phyloP scores from a whole-genome alignment of 2,888 invertebrate genomes.

The Pollenia angustigena region DNA sequence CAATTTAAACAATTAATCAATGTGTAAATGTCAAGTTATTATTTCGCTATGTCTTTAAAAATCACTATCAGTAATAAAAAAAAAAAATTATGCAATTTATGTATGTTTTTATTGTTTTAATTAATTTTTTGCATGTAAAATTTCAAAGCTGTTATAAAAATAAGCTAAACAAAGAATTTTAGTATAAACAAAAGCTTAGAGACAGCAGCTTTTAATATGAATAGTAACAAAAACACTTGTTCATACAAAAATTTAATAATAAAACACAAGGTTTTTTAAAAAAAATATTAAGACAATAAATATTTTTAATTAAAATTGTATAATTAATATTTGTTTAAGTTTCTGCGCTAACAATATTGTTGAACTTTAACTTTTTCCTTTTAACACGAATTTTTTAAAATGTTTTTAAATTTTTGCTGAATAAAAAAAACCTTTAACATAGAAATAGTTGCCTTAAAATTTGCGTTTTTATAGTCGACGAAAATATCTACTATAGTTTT shows the following conservation, averaged over 20 bases:
- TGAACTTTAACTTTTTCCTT: slow-evolving; percentile 55
- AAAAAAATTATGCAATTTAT: slow-evolving; percentile 52
- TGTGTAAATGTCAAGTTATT: neutral
- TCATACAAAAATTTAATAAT: slow-evolving; percentile 17
- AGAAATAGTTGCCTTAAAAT: slow-evolving; percentile 53
- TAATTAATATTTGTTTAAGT: neutral
- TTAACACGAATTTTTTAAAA: neutral
- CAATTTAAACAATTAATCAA: slow-evolving; percentile 5
- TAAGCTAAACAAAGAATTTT: slow-evolving; percentile 43
- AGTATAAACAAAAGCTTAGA: slow-evolving; percentile 22
- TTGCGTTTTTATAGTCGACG: neutral
- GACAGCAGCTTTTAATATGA: slow-evolving; percentile 17
- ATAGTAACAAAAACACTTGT: slow-evolving; percentile 57
- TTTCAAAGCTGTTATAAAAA: slow-evolving; percentile 42
- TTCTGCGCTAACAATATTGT: slow-evolving; percentile 51
- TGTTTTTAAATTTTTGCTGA: slow-evolving; percentile 3
- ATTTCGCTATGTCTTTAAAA: slow-evolving; percentile 4
- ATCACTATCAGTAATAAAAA: slow-evolving; percentile 30
- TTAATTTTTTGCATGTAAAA: neutral
- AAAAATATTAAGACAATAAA: slow-evolving; percentile 2
- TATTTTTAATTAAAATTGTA: neutral
- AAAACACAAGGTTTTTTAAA: slow-evolving; percentile 20
- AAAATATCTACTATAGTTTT: slow-evolving; percentile 18
- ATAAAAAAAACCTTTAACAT: slow-evolving; percentile 39
- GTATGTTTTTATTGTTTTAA: neutral